Percentiles rank a stretch among this genome's conserved stretches.
These are phyloP conservation scores for Drosophila quasianomalipes DNA, from an alignment of 2,888 invertebrate species.

Conservation along the genomic window DNA sequence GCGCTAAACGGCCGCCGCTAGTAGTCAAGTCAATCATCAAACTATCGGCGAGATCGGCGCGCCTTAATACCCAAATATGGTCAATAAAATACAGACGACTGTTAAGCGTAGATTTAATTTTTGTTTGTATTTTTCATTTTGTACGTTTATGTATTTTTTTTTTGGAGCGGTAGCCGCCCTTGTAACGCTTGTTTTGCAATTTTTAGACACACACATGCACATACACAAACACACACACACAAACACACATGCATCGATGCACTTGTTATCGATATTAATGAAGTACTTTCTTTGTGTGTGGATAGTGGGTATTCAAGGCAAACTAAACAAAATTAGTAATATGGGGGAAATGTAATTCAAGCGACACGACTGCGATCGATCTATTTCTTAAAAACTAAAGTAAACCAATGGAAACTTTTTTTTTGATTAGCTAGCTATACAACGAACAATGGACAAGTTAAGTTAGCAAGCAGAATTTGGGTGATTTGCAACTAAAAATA, in stretches of 20 bases:
- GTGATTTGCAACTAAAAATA: constrained; percentile 75
- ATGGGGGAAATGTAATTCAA: not conserved
- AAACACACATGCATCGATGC: constrained; percentile 28
- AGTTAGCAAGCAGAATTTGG: constrained; percentile 26
- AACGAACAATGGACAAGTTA: constrained; percentile 31
- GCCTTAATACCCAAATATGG: constrained; percentile 68
- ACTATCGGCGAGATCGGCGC: constrained; percentile 49
- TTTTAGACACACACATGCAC: constrained; percentile 5
- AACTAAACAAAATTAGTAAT: constrained; percentile 11
- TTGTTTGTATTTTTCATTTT: constrained; percentile 15
- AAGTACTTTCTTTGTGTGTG: constrained; percentile 53
- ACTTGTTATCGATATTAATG: constrained; percentile 57
- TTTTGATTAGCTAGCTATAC: constrained; percentile 17
- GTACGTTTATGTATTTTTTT: constrained; percentile 29
- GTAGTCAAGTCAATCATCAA: constrained; percentile 34
- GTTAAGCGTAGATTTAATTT: constrained; percentile 52
- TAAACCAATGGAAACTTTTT: constrained; percentile 5
- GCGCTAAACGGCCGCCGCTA: constrained; percentile 22
- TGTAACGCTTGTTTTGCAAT: constrained; percentile 65
- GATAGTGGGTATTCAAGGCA: constrained; percentile 6
- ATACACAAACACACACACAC: constrained; percentile 1
- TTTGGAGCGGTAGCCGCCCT: constrained; percentile 71
- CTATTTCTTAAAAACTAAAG: constrained; percentile 16
- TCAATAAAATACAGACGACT: constrained; percentile 54
- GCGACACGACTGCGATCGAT: constrained; percentile 24